Conservation (phyloP, 1,140 invertebrate species). For the Cyclargus thomasi region DNA sequence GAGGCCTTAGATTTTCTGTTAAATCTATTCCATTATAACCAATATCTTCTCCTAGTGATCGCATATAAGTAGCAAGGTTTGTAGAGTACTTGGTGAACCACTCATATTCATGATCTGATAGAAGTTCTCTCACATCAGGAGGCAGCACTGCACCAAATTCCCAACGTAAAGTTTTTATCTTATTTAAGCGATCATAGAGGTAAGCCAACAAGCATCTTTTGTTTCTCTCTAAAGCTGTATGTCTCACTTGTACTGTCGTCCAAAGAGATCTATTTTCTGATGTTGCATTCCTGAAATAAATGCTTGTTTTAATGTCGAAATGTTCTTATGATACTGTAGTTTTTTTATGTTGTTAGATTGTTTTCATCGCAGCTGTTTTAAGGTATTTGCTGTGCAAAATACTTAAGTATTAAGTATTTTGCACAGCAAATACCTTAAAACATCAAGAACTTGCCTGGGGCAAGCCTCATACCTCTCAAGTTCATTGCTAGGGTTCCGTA, state of each 20-base stretch:
- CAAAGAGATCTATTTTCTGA: constrained; percentile 67
- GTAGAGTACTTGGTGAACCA: constrained; percentile 94
- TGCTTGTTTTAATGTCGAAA: background rate
- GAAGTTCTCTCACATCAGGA: constrained; percentile 85
- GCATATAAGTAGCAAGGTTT: constrained; percentile 92
- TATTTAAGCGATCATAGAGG: constrained; percentile 87
- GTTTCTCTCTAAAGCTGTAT: constrained; percentile 90
- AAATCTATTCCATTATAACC: constrained; percentile 87
- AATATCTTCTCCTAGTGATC: constrained; percentile 84
- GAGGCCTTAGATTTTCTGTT: constrained; percentile 91
- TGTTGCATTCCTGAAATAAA: constrained; percentile 55
- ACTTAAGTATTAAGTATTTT: too few relatives aligned
- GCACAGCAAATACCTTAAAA: too few relatives aligned
- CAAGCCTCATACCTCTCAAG: too few relatives aligned
- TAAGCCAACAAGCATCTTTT: constrained; percentile 93
- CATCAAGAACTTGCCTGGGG: too few relatives aligned
- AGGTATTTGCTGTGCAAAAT: too few relatives aligned
- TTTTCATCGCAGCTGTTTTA: too few relatives aligned
- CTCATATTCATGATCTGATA: constrained; percentile 87
- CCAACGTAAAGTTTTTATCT: constrained; percentile 91
- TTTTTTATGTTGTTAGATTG: too few relatives aligned
- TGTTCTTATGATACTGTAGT: too few relatives aligned
- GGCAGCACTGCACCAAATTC: constrained; percentile 94
- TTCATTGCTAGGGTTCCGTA: too few relatives aligned
- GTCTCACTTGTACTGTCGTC: constrained; percentile 86